These are phyloP conservation scores for Uria aalge DNA, from an alignment of 2,113 vertebrate genomes.

Conservation along the genomic window DNA sequence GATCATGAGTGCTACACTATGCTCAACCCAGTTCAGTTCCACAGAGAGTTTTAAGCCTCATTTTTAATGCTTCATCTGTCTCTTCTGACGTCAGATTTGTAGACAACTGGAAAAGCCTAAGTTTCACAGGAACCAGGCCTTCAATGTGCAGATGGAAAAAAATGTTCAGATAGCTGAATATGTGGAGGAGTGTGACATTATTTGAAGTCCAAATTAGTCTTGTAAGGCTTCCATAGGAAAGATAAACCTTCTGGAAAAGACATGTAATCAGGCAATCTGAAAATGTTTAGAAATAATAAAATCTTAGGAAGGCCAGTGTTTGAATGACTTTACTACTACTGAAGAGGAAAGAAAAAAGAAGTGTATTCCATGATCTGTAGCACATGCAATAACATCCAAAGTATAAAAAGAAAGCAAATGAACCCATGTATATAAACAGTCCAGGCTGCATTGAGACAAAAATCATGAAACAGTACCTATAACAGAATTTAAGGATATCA, in stretches of 20 bases:
- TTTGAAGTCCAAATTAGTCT: neutral
- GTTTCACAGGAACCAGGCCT: neutral
- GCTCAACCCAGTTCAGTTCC: neutral
- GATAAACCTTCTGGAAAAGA: neutral
- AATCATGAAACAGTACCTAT: fast-evolving
- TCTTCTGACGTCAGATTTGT: neutral
- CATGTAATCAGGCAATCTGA: fast-evolving
- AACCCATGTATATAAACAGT: fast-evolving
- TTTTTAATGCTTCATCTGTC: neutral
- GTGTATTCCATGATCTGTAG: neutral
- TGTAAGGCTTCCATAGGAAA: neutral
- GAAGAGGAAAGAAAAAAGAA: neutral
- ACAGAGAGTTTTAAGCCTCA: neutral
- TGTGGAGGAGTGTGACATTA: neutral
- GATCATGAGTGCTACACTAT: neutral
- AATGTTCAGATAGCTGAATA: neutral
- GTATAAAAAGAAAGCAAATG: neutral
- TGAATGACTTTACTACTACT: neutral
- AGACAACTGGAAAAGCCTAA: neutral
- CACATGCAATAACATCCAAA: neutral
- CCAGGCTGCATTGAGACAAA: neutral
- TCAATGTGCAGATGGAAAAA: neutral
- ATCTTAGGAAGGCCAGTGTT: neutral
- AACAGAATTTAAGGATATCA: neutral
- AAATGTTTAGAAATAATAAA: neutral